These are phyloP conservation scores for Proterorhinus semilunaris DNA, from an alignment of 2,113 vertebrate species.

Conservation along the genomic window DNA sequence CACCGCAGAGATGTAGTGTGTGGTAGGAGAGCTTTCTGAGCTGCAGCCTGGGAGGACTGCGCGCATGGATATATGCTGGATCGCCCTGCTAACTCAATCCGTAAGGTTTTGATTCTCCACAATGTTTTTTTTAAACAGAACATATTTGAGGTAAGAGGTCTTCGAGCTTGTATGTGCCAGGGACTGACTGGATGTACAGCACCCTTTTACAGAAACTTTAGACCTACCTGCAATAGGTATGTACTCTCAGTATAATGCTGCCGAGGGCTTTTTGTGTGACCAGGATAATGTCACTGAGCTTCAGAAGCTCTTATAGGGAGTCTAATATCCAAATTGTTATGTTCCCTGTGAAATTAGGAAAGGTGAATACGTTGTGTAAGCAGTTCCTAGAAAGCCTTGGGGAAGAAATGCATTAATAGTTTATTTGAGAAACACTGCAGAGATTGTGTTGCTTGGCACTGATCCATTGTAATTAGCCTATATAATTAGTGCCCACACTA, in stretches of 20 bases:
- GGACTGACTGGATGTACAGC: background rate
- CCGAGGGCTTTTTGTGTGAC: too few relatives aligned
- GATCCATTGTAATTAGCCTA: too few relatives aligned
- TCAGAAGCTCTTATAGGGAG: too few relatives aligned
- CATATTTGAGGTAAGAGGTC: slow-evolving; percentile 73
- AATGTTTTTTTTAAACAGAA: slow-evolving; percentile 69
- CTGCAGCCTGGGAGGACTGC: slow-evolving; percentile 14
- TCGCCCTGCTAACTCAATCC: slow-evolving; percentile 25
- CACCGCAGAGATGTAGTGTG: slow-evolving; percentile 63
- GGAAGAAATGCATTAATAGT: background rate
- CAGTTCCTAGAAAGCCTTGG: background rate
- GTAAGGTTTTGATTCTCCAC: slow-evolving; percentile 32
- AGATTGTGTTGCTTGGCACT: too few relatives aligned
- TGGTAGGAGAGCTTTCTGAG: slow-evolving; percentile 27
- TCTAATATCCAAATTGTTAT: background rate
- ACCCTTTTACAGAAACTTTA: background rate
- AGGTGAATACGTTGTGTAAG: slow-evolving; percentile 1
- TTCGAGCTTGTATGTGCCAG: background rate
- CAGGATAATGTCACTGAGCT: too few relatives aligned
- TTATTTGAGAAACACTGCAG: background rate
- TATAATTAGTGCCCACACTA: too few relatives aligned
- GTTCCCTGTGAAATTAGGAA: background rate
- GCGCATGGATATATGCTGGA: slow-evolving; percentile 22
- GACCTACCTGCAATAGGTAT: too few relatives aligned
- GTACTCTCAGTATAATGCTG: too few relatives aligned